Evolutionary conservation across 2,888 invertebrate genomes (phyloP), one percentile per base, ranked within the genome.

Genomic region (Rhamnusium bicolor): DNA sequence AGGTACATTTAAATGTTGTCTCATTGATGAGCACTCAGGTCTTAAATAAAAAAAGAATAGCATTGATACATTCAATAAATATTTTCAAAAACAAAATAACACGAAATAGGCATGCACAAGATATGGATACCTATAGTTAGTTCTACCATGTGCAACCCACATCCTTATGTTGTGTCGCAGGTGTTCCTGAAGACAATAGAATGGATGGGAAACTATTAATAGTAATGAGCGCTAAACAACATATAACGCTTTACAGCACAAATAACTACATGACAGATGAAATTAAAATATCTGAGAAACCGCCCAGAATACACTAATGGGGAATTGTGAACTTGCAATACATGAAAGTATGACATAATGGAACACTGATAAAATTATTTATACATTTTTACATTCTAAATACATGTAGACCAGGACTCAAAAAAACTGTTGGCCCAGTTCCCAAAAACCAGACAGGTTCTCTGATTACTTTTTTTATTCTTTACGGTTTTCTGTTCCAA

Each of bases 171-270:
- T 10, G 14, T 54, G 16, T 56, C 27, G 68, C 68, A 68, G 68
- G 68, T 68, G 68, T 56, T 27, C 68, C 46, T 16, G 47, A 47
- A 68, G 18, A 78, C 76, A 78, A 77, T 78, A 69, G 72, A 77
- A 78, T 72, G 75, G 71, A 74, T 74, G 78, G 71, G 76, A 74
- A 71, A 73, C 73, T 75, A 76, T 78, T 71, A 75, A 78, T 27
- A 51, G 47, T 63, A 24, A 77, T 73, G 73, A 73, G 71, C 68
- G 70, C 70, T 68, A 60, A 75, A 78, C 78, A 75, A 32, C 71
- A 73, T 75, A 75, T 75, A 75, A 75, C 78, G 77, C 78, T 76
- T 76, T 73, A 74, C 63, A 73, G 71, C 71, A 77, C 73, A 75
- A 75, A 75, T 73, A n/a, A 14, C 19, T 46, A 61, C 61, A 61